Evolutionary conservation across 2,797 vertebrate genomes (phyloP).

Genomic region (Pipistrellus pygmaeus): DNA sequence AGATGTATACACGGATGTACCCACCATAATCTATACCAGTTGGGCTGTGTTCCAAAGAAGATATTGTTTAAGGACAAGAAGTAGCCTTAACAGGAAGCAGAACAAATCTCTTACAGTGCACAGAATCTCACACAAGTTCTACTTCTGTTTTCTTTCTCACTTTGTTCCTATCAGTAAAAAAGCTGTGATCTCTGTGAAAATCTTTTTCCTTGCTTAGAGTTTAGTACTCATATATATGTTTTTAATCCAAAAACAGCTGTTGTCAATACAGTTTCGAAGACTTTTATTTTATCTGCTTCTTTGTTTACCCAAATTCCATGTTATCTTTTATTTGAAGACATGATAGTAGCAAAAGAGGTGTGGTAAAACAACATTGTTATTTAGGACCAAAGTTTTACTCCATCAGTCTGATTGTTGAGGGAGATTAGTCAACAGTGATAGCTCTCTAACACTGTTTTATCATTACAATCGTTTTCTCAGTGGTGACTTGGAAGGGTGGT

Average conservation of each 20-base stretch:
- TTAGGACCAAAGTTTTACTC: neutral
- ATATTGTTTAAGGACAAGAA: neutral
- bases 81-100: neutral
- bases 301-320: neutral
- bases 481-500: neutral
- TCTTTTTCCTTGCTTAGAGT: neutral
- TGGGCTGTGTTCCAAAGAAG: neutral
- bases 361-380: neutral
- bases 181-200: neutral
- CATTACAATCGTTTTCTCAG: neutral
- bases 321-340: slow-evolving; percentile 7
- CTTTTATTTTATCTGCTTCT: neutral
- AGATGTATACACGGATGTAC: neutral
- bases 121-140: neutral
- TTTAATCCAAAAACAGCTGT: neutral
- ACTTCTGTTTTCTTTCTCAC: slow-evolving; percentile 6
- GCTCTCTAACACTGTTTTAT: neutral
- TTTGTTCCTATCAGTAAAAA: neutral
- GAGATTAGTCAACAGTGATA: neutral
- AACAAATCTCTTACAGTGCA: neutral
- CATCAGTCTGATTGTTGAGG: neutral
- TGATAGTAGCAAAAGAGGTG: neutral
- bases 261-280: neutral
- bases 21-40: neutral
- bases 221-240: neutral